A percentile compares a stretch with the other conserved stretches of the same genome.
Conservation (phyloP, 2,113 vertebrate genomes). For the Anolis sagrei region DNA sequence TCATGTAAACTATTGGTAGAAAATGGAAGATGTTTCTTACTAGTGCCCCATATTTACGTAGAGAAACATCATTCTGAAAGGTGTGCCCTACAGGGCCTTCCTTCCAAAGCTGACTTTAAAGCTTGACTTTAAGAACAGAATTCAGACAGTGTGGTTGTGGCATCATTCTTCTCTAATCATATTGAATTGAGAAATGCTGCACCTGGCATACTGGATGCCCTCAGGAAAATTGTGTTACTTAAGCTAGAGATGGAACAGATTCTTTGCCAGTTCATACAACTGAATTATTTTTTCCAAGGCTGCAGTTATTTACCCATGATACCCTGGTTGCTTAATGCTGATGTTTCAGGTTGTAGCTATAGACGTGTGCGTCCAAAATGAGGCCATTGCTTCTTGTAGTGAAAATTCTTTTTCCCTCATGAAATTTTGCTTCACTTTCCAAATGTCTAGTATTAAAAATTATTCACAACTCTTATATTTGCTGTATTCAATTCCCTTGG, state of each 20-base stretch:
- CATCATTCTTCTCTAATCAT: not conserved
- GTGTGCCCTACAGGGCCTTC: not conserved
- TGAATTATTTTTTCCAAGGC: not conserved
- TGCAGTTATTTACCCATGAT: slow-evolving; percentile 16
- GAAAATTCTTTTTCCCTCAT: too few relatives aligned
- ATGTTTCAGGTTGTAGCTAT: not conserved
- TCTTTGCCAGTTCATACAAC: not conserved
- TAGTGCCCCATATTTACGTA: not conserved
- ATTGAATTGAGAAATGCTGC: slow-evolving; percentile 23
- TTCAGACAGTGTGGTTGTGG: not conserved
- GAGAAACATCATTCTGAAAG: not conserved
- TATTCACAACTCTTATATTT: too few relatives aligned
- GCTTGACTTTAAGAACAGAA: not conserved
- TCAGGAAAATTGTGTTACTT: slow-evolving; percentile 11
- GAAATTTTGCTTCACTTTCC: too few relatives aligned
- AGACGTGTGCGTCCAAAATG: too few relatives aligned
- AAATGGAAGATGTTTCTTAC: not conserved
- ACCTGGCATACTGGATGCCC: slow-evolving; percentile 16
- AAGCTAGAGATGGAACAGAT: not conserved
- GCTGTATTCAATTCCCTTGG: too few relatives aligned
- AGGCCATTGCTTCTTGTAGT: too few relatives aligned
- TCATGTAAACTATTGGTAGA: not conserved
- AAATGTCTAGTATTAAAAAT: too few relatives aligned
- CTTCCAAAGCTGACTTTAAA: not conserved
- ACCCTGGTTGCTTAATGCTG: not conserved